Evolutionary conservation across 2,113 vertebrate genomes (phyloP).

Genomic region (Oncorhynchus tshawytscha): DNA sequence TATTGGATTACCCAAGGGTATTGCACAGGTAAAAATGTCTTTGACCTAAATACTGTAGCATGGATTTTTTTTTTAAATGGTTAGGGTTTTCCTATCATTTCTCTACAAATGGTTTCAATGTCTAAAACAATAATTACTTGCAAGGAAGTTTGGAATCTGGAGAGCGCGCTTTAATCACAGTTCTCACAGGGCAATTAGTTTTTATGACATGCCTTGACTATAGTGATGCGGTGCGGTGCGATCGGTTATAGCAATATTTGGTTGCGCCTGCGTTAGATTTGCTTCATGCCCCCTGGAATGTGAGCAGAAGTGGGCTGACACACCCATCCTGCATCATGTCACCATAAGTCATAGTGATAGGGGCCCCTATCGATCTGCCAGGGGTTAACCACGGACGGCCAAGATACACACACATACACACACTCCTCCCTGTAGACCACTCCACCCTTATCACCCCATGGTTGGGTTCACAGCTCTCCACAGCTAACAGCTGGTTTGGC

Average conservation of each 20-base stretch:
- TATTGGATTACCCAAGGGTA: too few species aligned
- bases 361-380: constrained; percentile 33
- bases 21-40: too few species aligned
- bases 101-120: not conserved
- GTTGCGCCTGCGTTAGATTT: not conserved
- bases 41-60: too few species aligned
- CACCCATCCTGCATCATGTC: constrained; percentile 1
- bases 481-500: not conserved
- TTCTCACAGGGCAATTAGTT: constrained; percentile 19
- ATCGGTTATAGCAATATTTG: not conserved
- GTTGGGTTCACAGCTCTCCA: not conserved
- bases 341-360: constrained; percentile 14
- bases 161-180: constrained; percentile 38
- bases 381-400: constrained; percentile 50
- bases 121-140: not conserved
- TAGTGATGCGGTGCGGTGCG: constrained; percentile 19
- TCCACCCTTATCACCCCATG: constrained; percentile 1
- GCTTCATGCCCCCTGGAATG: constrained; percentile 54
- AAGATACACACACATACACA: constrained; percentile 52
- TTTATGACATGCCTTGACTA: constrained; percentile 28
- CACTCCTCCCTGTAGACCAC: constrained; percentile 31
- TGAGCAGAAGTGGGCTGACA: not conserved
- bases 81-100: too few species aligned
- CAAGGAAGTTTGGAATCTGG: not conserved
- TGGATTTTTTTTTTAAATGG: too few species aligned